Conservation (phyloP, 2,888 invertebrate species). For the Mechanitis messenoides region DNA sequence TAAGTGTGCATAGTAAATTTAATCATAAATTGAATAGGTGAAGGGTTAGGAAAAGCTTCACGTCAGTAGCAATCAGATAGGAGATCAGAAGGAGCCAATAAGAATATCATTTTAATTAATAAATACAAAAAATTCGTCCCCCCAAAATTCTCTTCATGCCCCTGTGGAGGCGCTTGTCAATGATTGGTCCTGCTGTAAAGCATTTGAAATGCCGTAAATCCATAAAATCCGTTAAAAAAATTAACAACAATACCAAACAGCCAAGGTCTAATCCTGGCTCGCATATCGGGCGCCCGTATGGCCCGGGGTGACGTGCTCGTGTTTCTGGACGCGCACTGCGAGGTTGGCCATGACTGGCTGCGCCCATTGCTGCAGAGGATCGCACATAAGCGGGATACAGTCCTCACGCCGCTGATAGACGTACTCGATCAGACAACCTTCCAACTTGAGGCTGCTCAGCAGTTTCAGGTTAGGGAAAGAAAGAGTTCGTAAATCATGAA, state of each 20-base stretch:
- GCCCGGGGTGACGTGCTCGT: slow-evolving; percentile 89
- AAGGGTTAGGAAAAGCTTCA: too few species aligned
- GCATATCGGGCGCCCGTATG: slow-evolving; percentile 87
- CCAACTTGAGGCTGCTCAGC: slow-evolving; percentile 55
- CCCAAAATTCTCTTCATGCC: too few species aligned
- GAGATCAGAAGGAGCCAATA: too few species aligned
- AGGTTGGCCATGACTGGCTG: slow-evolving; percentile 86
- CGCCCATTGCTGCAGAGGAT: slow-evolving; percentile 86
- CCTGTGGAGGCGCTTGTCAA: too few species aligned
- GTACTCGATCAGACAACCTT: slow-evolving; percentile 88
- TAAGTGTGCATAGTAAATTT: too few species aligned
- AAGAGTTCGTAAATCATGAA: neutral
- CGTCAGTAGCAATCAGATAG: too few species aligned
- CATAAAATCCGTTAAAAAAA: neutral
- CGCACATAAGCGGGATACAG: slow-evolving; percentile 81
- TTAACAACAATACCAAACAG: slow-evolving; percentile 45
- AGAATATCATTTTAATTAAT: too few species aligned
- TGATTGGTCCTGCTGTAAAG: too few species aligned
- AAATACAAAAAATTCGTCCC: too few species aligned
- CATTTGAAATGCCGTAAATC: neutral
- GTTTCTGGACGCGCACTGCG: slow-evolving; percentile 95
- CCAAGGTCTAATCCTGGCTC: slow-evolving; percentile 91
- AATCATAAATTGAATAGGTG: too few species aligned
- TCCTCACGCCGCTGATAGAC: slow-evolving; percentile 96
- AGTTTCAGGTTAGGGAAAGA: slow-evolving; percentile 52